Evolutionary conservation across 1,140 invertebrate species (phyloP).

Genomic region (Wiebesia pumilae): DNA sequence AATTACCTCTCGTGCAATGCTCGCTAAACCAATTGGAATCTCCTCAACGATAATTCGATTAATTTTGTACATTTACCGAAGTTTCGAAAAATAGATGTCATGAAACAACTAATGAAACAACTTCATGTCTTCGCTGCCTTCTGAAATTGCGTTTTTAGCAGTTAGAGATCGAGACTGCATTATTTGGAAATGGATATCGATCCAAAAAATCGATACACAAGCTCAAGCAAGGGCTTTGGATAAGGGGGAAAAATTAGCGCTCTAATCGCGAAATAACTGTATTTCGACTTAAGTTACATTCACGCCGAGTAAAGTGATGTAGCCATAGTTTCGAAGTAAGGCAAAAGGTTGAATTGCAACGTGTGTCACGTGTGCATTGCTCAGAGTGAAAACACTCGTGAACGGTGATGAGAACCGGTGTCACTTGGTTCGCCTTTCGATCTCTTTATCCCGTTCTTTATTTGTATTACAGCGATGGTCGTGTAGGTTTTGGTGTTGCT

Average conservation of each 20-base stretch:
- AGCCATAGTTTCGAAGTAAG: background rate
- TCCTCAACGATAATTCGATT: background rate
- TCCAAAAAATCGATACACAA: background rate
- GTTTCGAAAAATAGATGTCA: slow-evolving; percentile 13
- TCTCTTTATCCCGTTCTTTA: background rate
- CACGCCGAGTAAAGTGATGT: background rate
- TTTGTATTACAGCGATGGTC: background rate
- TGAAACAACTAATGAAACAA: background rate
- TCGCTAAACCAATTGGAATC: slow-evolving; percentile 7
- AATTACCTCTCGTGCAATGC: slow-evolving; percentile 5
- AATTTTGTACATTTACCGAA: slow-evolving; percentile 18
- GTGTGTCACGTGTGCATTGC: background rate
- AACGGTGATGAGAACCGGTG: background rate
- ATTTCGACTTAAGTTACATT: background rate
- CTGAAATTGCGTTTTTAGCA: background rate
- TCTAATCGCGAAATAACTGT: background rate
- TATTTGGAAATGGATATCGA: background rate
- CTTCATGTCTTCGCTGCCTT: background rate
- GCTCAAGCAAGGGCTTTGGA: background rate
- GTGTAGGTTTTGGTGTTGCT: background rate
- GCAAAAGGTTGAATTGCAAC: background rate
- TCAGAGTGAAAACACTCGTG: background rate
- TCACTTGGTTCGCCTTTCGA: background rate
- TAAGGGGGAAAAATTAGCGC: background rate
- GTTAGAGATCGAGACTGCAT: background rate